Evolutionary conservation across 2,113 vertebrate genomes (phyloP), one percentile per base, ranked within the genome.

Genomic region (Planiliza haematocheilus): DNA sequence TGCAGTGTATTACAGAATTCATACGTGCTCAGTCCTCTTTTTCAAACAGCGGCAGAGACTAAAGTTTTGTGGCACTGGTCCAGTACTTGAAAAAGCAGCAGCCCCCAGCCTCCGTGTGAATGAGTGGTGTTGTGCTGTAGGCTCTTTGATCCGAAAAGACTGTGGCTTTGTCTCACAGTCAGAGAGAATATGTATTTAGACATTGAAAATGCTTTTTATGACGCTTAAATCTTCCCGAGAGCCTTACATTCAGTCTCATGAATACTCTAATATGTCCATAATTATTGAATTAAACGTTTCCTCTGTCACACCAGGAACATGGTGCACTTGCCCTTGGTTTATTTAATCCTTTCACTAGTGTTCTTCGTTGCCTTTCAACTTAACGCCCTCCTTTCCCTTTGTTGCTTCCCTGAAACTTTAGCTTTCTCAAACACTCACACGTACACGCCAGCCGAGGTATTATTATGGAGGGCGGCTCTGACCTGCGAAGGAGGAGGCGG

Each of bases 401-500:
- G 81, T 81, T 58, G 21, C 52, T 30, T 30, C 65, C 14, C 42
- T 79, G 71, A 86, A 78, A 80, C 57, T 34, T 60, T 55, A 67
- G 55, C 60, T 65, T 64, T 71, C 45, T 82, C 79, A 72, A 83
- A 74, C 53, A 81, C 76, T 36, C 58, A 46, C 13, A 21, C 64
- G 39, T 61, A 69, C 24, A 60, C 60, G 45, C 12, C 2, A 41
- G 79, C 75, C 76, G 57, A 88, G 76, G 82, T 83, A 71, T 89
- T 89, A 82, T 81, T 81, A 87, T 77, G 70, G 70, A 88, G 92
- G 89, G 86, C 85, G 83, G 86, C 70, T 84, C 86, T 88, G 85
- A 93, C 87, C 90, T 91, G 85, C 79, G 82, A 79, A 86, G 88
- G 83, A 55, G 79, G 77, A 64, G 79, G 88, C 60, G 59, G 70